Evolutionary conservation across 2,113 vertebrate genomes (phyloP).

Genomic region (Eubucco bourcierii): DNA sequence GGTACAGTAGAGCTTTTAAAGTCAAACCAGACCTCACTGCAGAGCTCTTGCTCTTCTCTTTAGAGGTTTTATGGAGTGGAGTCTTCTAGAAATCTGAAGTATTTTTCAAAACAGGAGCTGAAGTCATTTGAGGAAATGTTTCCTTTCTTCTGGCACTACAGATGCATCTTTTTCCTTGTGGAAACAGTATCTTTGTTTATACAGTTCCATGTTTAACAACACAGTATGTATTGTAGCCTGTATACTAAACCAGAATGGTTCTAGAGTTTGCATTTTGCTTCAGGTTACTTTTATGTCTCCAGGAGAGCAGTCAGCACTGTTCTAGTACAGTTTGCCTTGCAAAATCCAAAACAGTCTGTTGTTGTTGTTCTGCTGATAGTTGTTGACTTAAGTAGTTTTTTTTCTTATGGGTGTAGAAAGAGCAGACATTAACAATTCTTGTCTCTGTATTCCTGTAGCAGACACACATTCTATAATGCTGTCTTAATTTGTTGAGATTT

Average conservation of each 20-base stretch:
- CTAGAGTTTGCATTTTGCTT: not conserved
- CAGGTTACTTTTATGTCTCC: not conserved
- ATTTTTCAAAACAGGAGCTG: not conserved
- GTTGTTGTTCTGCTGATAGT: not conserved
- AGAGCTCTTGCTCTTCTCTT: not conserved
- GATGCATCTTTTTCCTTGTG: not conserved
- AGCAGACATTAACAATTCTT: not conserved
- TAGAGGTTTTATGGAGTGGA: not conserved
- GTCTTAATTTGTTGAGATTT: not conserved
- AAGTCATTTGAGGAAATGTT: not conserved
- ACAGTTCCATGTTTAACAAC: not conserved
- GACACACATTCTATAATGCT: rapidly evolving
- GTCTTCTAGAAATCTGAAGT: not conserved
- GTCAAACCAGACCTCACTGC: not conserved
- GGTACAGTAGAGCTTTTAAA: conserved; percentile 72
- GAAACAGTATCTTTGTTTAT: not conserved
- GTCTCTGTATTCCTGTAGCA: not conserved
- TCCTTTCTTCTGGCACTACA: not conserved
- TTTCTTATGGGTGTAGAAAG: not conserved
- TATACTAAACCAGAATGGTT: not conserved
- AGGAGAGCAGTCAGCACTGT: not conserved
- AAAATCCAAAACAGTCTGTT: not conserved
- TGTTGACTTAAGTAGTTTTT: not conserved
- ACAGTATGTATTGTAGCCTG: not conserved
- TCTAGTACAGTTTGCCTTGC: not conserved